Base-by-base conservation (phyloP, 2,888 invertebrate species). In the Pyrochroa serraticornis region DNA sequence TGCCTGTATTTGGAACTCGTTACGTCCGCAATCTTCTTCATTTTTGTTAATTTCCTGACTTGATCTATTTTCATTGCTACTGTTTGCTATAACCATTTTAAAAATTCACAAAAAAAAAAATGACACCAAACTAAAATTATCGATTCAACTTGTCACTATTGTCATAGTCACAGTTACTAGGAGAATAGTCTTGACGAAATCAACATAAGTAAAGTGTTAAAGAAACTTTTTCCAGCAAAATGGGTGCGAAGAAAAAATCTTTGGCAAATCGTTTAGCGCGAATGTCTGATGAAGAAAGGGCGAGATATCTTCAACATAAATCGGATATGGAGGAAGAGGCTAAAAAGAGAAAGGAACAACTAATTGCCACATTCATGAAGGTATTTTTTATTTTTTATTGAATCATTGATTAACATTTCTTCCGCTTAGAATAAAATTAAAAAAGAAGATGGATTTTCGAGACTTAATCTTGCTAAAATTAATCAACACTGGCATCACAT, bases 291-390 rank as follows among this genome's bases (percentile, higher is more conserved):
- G 93, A 93, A 75, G 92, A 93, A 74, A 83, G 91, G 1, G 86
- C 88, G 0, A 81, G 92, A 51, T 93, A 92, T 77, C 80, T 93
- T 45, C 92, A 93, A 74, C 90, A 91, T 72, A 84, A 90, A 14
- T 91, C 92, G 0, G 93, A 93, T 65, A 80, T 90, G 32, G 93
- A 93, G 75, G 89, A 93, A 71, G 93, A 93, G 74, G 89, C 90
- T 0, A 83, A 88, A 35, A 80, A 91, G 8, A 83, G 93, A 62
- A 92, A 93, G 73, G 87, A 91, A 70, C 92, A 93, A 71, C 82
- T 93, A 0, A 87, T 93, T 58, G 85, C 89, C 6, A 85, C 87
- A 41, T 93, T 90, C 71, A 88, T 92, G 78, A 93, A 92, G 85
- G 92, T 92, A 80, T 45, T 37, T 6, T 1, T 33, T n/a, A 6